A percentile compares a stretch with the other conserved stretches of the same genome.
phyloP scores from a whole-genome alignment of 2,888 invertebrate species.

The Phania funesta region DNA sequence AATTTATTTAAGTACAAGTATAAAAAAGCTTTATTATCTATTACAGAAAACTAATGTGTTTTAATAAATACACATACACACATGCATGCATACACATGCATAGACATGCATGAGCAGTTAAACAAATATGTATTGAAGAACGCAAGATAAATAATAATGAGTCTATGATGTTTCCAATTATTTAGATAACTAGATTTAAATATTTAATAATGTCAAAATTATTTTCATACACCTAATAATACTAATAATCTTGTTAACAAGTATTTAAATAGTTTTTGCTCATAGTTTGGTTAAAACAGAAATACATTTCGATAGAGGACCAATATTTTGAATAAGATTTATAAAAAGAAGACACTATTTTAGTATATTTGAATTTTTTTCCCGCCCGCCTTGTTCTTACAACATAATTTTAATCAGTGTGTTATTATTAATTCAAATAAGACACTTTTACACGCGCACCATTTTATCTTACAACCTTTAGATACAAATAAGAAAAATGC shows the following conservation, averaged over 20 bases:
- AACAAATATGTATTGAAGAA: too few species aligned
- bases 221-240: slow-evolving; percentile 35
- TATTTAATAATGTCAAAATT: neutral
- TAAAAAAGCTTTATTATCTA: slow-evolving; percentile 65
- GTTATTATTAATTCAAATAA: slow-evolving; percentile 1
- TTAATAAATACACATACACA: too few species aligned
- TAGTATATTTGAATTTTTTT: slow-evolving; percentile 10
- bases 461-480: slow-evolving; percentile 8
- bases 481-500: slow-evolving; percentile 6
- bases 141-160: too few species aligned
- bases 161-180: too few species aligned
- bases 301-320: slow-evolving; percentile 79
- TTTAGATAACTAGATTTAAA: neutral
- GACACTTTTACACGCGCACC: neutral
- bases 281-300: slow-evolving; percentile 28
- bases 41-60: slow-evolving; percentile 19
- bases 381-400: neutral
- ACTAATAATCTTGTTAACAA: slow-evolving; percentile 45
- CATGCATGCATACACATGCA: too few species aligned
- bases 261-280: slow-evolving; percentile 68
- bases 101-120: too few species aligned
- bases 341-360: slow-evolving; percentile 21
- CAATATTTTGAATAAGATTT: slow-evolving; percentile 79
- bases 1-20: slow-evolving; percentile 68
- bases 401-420: neutral